A percentile compares a stretch with the other conserved stretches of the same genome.
Conservation (phyloP, 2,797 vertebrate species). For the Sebastes matsubarae region DNA sequence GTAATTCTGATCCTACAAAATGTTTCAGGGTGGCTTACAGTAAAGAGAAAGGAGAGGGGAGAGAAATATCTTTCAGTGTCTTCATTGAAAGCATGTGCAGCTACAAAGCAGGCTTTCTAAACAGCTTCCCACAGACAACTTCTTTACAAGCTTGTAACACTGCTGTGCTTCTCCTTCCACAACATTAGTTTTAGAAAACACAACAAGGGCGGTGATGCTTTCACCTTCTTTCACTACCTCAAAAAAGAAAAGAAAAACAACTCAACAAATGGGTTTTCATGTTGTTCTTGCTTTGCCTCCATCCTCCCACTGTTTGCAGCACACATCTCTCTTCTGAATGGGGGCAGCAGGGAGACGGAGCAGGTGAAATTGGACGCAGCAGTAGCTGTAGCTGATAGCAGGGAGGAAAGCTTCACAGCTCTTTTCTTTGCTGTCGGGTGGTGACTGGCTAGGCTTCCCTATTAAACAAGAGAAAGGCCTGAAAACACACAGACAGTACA, state of each 20-base stretch:
- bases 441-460: background rate
- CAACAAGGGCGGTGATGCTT: background rate
- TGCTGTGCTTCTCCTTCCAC: background rate
- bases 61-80: background rate
- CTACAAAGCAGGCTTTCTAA: background rate
- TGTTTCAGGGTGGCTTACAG: background rate
- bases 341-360: background rate
- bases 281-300: background rate
- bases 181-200: background rate
- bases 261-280: conserved; percentile 11
- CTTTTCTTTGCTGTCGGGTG: conserved; percentile 1
- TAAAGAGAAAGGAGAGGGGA: background rate
- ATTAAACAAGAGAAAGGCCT: background rate
- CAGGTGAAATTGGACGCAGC: conserved; percentile 13
- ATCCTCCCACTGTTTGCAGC: conserved; percentile 7
- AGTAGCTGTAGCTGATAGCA: conserved; percentile 6
- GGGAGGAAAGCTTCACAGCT: background rate
- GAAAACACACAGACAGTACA: background rate
- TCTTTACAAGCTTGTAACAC: conserved; percentile 1
- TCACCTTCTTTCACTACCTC: conserved; percentile 2
- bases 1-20: background rate
- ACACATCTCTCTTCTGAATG: conserved; percentile 1
- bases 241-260: background rate
- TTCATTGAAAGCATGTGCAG: conserved; percentile 1
- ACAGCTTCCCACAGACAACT: background rate